Base-by-base conservation (phyloP, 1,140 invertebrate species). In the Pachypeltis micranthus region DNA sequence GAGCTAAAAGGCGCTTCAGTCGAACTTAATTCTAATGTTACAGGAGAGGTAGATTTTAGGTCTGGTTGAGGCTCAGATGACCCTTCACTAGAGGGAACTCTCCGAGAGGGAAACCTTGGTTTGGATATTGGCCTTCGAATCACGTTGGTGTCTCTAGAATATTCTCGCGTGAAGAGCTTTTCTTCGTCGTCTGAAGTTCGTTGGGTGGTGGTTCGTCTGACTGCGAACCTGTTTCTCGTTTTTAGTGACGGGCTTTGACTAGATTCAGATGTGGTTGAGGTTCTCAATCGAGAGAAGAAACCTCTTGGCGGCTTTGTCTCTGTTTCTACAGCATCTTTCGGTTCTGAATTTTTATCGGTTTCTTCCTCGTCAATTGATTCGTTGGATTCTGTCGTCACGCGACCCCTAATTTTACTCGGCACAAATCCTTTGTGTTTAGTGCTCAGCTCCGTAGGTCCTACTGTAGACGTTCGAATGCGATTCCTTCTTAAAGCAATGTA, bases 131-230 rank as follows among this genome's bases (percentile, higher is more conserved):
- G 62, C 27, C 55, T 57, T 44, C 62, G 27, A 44, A 63, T 63
- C 2, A 63, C 55, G 29, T 63, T 63, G n/a, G 54, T 54, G 12
- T 63, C 62, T 19, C 62, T 29, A 44, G 62, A 63, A 44, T 44
- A 34, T 26, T 56, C 62, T 16, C 39, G 26, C 14, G 55, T 63
- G 62, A 63, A 63, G 10, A 63, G 2, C 47, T 58, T 28, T 44
- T 63, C 62, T 29, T 63, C 62, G 24, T 56, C 19, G 1, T 61
- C 59, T 28, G 26, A 2, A 1, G n/a, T 21, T 28, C 19, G 19
- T 16, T n/a, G 23, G 14, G 57, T 28, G 25, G 54, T 56, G 2
- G 25, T 26, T 29, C 24, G 26, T 25, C 57, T 28, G 28, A 34
- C n/a, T 3, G 26, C n/a, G 57, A 59, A 59, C 19, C 29, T 29